Evolutionary conservation across 64 coral and sea anemone species (phyloP).

Genomic region (Montipora efflorescens): DNA sequence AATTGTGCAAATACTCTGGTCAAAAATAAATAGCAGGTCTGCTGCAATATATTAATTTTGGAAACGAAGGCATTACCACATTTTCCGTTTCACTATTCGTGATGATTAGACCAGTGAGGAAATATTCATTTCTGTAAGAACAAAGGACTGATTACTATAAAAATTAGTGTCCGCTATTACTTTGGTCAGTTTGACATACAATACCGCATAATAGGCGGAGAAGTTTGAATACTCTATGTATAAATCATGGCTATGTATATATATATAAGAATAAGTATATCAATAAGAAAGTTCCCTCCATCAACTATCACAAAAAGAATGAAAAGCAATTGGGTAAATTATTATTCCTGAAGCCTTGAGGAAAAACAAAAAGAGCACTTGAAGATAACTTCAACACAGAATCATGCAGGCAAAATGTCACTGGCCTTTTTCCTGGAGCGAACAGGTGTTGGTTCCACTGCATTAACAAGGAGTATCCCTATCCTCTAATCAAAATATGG

Average conservation of each 20-base stretch:
- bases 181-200: slow-evolving; percentile 39
- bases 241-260: slow-evolving; percentile 48
- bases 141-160: slow-evolving; percentile 47
- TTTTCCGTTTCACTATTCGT: slow-evolving; percentile 39
- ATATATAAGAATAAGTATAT: slow-evolving; percentile 64
- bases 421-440: not conserved
- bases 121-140: slow-evolving; percentile 41
- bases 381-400: not conserved
- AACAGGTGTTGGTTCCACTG: not conserved
- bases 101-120: slow-evolving; percentile 13
- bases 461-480: not conserved
- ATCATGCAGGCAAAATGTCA: not conserved
- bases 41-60: slow-evolving; percentile 60
- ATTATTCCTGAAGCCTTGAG: not conserved
- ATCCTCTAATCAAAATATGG: not conserved
- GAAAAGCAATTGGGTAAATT: not conserved
- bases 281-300: slow-evolving; percentile 9
- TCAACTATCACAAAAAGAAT: not conserved
- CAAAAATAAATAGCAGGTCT: slow-evolving; percentile 61
- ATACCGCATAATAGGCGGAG: slow-evolving; percentile 9
- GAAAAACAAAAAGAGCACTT: not conserved
- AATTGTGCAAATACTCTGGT: slow-evolving; percentile 33
- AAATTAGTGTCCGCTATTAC: slow-evolving; percentile 33
- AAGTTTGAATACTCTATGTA: slow-evolving; percentile 50
- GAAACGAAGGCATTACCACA: slow-evolving; percentile 5